phyloP scores from a whole-genome alignment of 2,113 vertebrate genomes.

The Ploceus nigricollis region DNA sequence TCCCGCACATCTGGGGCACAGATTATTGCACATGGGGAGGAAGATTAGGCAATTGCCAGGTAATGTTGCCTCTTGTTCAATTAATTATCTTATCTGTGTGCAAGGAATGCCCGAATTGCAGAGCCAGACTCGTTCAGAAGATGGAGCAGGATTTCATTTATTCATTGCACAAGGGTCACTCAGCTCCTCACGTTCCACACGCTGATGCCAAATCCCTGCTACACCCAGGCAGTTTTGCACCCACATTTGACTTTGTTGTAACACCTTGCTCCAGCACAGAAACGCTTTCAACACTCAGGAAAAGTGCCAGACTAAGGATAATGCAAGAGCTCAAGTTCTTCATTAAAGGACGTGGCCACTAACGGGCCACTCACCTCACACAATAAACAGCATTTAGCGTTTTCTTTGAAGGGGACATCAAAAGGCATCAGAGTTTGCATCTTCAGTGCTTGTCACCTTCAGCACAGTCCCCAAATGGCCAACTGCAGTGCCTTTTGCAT shows the following conservation, averaged over 20 bases:
- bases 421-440: background rate
- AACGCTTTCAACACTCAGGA: background rate
- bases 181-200: background rate
- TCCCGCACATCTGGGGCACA: background rate
- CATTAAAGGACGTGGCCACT: background rate
- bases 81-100: background rate
- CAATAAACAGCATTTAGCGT: background rate
- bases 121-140: background rate
- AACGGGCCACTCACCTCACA: background rate
- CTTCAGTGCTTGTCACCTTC: background rate
- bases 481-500: background rate
- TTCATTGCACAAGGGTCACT: background rate
- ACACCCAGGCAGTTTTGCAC: background rate
- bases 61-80: background rate
- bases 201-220: background rate
- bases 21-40: background rate
- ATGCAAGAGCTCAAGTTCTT: background rate
- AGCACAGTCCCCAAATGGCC: background rate
- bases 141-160: background rate
- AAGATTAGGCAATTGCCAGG: background rate
- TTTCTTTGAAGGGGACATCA: conserved; percentile 12
- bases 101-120: background rate
- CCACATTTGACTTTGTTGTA: background rate
- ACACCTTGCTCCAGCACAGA: background rate
- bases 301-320: background rate